phyloP scores from a whole-genome alignment of 2,113 vertebrate species.

The Bos indicus region DNA sequence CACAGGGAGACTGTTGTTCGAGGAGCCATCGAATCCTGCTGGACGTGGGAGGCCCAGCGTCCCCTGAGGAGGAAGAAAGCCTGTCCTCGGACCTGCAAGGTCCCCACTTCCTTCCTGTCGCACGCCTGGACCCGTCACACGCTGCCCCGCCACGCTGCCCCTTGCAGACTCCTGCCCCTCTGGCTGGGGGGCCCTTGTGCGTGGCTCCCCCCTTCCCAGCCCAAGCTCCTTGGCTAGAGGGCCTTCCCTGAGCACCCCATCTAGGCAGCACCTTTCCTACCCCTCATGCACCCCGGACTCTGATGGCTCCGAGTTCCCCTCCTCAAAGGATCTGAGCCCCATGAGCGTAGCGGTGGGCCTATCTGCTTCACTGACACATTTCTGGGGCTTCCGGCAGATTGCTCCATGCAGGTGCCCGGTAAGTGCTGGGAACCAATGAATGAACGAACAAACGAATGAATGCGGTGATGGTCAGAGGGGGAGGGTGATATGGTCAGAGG shows the following conservation, averaged over 20 bases:
- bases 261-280: not conserved
- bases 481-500: accelerated
- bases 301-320: not conserved
- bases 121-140: accelerated
- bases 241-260: not conserved
- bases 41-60: not conserved
- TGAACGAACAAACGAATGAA: accelerated
- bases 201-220: accelerated
- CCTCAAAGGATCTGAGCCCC: not conserved
- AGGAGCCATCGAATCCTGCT: not conserved
- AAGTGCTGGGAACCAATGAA: not conserved
- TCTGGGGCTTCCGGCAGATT: not conserved
- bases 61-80: not conserved
- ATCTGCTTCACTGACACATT: no score
- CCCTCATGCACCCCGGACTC: accelerated
- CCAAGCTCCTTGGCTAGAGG: not conserved
- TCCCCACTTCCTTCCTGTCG: not conserved
- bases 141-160: not conserved
- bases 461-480: accelerated
- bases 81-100: accelerated
- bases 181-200: not conserved
- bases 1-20: accelerated
- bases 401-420: accelerated
- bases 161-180: no score
- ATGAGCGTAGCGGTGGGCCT: not conserved